A percentile compares a stretch with the other conserved stretches of the same genome.
phyloP scores from a whole-genome alignment of 1,140 invertebrate genomes.

The Lepidurus apus region DNA sequence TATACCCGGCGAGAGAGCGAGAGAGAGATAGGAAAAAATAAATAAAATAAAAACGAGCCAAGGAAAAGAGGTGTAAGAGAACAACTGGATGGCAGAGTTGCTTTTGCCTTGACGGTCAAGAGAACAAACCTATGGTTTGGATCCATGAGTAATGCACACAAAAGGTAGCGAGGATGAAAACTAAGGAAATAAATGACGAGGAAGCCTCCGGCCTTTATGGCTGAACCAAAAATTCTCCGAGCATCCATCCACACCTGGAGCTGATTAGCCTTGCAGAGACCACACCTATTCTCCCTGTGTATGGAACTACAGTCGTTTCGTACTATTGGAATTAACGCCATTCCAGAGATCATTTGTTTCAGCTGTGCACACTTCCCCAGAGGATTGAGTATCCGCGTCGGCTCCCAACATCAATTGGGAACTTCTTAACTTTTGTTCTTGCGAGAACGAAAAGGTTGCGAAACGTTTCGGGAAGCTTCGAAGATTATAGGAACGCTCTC shows the following conservation, averaged over 20 bases:
- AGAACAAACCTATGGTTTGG: constrained; percentile 19
- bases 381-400: not conserved
- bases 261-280: constrained; percentile 12
- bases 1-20: not conserved
- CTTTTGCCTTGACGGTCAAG: not conserved
- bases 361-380: not conserved
- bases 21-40: not conserved
- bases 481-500: not conserved
- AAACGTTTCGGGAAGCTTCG: not conserved
- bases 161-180: not conserved
- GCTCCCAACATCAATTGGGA: no score
- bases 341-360: not conserved
- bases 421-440: no score
- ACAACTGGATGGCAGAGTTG: constrained; percentile 9
- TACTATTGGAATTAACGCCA: not conserved
- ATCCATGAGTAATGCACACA: constrained; percentile 21
- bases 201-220: constrained; percentile 7
- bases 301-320: not conserved
- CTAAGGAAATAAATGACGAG: not conserved
- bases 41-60: not conserved
- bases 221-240: constrained; percentile 7
- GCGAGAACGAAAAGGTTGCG: no score
- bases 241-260: constrained; percentile 13
- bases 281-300: not conserved
- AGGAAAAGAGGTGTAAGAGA: not conserved